Base-by-base conservation (phyloP, 2,113 vertebrate genomes). In the Melospiza melodia region DNA sequence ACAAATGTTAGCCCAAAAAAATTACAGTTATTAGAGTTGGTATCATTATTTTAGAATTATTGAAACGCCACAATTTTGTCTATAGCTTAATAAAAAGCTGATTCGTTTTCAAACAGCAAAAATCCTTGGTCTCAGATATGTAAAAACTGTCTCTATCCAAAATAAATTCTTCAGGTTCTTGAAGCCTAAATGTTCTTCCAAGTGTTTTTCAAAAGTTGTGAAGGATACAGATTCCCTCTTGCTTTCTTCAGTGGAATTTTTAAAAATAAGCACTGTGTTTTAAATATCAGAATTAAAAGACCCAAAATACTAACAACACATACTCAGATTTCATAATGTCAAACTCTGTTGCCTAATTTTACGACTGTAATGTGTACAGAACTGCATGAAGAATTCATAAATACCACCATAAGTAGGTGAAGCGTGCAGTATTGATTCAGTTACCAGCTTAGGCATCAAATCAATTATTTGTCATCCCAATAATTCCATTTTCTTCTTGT, bases 291-390 rank as follows among this genome's bases (percentile, higher is more conserved):
- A 57, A 35, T 28, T 5, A 5, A 12, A 61, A 80, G 43, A 23
- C 3, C 15, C 0, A 22, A 39, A 48, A 15, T 1, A 61, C 3
- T 21, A 67, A 8, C 27, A 73, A 5, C 30, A 46, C 14, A 11
- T 37, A 59, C 7, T 49, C 46, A 44, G 23, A 22, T 67, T 69
- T 80, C 27, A 58, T 86, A 69, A 37, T 73, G 28, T 49, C 24
- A 86, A 21, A 54, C 49, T 62, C n/a, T 62, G 25, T 54, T 86
- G 63, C 59, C 17, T 74, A 2, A 43, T 79, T 83, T 85, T 76
- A 28, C 76, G 46, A 28, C 31, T 52, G 63, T 28, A 68, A 28
- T 22, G 2, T 73, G 12, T 46, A 43, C 0, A 6, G 68, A 69
- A 62, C 46, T 66, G 28, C 41, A 11, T 58, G 55, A 65, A 44